Percentiles rank a stretch among this genome's conserved stretches.
Conservation (phyloP, 2,113 vertebrate species). For the Ciconia stormi region DNA sequence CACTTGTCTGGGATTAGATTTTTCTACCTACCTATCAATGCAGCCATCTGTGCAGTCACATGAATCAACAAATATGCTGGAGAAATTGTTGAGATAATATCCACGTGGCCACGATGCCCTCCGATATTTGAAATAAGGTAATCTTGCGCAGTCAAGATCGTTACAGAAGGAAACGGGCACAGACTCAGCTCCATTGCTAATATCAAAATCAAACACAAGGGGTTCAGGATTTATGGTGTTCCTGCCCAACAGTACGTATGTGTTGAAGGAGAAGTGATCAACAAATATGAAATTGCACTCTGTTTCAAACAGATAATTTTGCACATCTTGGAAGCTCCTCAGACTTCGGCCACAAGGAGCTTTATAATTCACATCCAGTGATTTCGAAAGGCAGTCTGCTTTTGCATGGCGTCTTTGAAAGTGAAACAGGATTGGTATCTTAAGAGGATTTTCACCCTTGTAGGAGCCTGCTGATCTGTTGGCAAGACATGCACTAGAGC, state of each 20-base stretch:
- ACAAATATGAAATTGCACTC: constrained; percentile 82
- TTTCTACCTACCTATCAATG: constrained; percentile 68
- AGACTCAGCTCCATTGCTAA: constrained; percentile 85
- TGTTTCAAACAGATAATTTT: constrained; percentile 81
- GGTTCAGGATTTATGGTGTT: constrained; percentile 27
- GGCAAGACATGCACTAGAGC: constrained; percentile 79
- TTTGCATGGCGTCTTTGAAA: constrained; percentile 83
- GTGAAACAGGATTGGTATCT: constrained; percentile 81
- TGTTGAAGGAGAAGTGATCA: constrained; percentile 91
- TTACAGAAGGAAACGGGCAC: constrained; percentile 84
- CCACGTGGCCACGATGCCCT: constrained; percentile 87
- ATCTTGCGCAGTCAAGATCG: constrained; percentile 64
- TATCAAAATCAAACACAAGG: constrained; percentile 78
- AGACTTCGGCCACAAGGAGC: constrained; percentile 88
- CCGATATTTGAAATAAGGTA: constrained; percentile 87
- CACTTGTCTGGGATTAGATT: neutral
- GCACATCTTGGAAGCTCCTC: constrained; percentile 81
- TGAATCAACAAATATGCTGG: constrained; percentile 77
- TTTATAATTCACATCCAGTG: constrained; percentile 82
- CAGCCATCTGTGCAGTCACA: constrained; percentile 91
- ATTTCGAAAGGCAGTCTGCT: constrained; percentile 57
- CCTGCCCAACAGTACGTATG: constrained; percentile 76
- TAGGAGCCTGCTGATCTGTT: constrained; percentile 49
- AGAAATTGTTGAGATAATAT: constrained; percentile 81
- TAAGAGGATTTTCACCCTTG: constrained; percentile 85